Evolutionary conservation across 2,888 invertebrate species (phyloP).

Genomic region (Rhynchonema sp.): DNA sequence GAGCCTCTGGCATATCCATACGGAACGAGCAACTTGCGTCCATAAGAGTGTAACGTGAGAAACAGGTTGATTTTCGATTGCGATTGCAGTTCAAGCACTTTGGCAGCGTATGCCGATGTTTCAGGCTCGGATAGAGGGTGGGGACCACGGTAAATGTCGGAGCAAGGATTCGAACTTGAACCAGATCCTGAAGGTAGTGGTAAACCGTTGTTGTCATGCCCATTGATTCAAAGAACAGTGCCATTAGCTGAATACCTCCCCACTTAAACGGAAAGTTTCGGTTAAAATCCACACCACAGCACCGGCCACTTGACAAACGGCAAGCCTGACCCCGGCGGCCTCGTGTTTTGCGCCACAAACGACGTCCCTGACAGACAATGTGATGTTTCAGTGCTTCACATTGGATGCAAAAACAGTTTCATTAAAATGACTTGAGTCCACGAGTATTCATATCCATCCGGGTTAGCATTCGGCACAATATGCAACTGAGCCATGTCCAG

Average conservation of each 20-base stretch:
- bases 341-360: background rate
- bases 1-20: background rate
- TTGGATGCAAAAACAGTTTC: no score
- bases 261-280: background rate
- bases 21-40: background rate
- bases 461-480: background rate
- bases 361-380: background rate
- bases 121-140: background rate
- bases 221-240: no score
- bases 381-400: no score
- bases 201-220: no score
- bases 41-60: background rate
- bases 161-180: background rate
- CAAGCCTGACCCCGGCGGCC: background rate
- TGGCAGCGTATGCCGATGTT: background rate
- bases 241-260: no score
- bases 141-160: background rate
- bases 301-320: background rate
- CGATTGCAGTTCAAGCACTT: background rate
- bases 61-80: background rate
- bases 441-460: background rate
- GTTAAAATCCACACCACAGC: background rate
- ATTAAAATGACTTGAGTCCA: no score
- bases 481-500: no score
- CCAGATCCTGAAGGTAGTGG: background rate